These are phyloP conservation scores for Cardiocondyla obscurior DNA, from an alignment of 1,140 invertebrate species.

Conservation along the genomic window DNA sequence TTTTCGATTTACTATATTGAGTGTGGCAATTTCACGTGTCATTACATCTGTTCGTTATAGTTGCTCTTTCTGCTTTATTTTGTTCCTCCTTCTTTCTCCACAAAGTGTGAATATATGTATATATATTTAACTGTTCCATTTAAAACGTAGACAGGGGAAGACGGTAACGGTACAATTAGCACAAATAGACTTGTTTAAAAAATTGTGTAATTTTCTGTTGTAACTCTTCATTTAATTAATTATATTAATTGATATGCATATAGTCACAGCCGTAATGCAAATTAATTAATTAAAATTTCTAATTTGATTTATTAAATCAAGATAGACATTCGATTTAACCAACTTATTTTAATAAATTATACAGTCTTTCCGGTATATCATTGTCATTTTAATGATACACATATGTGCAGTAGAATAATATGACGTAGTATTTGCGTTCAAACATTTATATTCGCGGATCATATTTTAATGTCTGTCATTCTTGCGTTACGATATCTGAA, in stretches of 20 bases:
- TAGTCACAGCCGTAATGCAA: background rate
- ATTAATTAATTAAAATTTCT: constrained; percentile 6
- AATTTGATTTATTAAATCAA: constrained; percentile 4
- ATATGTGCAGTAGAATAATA: background rate
- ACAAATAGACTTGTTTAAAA: background rate
- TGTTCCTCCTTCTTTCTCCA: background rate
- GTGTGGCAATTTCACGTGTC: constrained; percentile 16
- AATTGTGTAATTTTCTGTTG: background rate
- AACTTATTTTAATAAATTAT: background rate
- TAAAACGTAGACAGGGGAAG: background rate
- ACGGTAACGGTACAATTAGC: background rate
- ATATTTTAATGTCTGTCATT: background rate
- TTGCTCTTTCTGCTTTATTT: constrained; percentile 16
- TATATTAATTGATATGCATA: background rate
- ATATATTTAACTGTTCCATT: background rate
- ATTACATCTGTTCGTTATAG: constrained; percentile 27
- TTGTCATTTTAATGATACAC: background rate
- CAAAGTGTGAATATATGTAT: background rate
- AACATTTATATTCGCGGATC: background rate
- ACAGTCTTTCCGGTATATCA: background rate
- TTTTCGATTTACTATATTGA: constrained; percentile 4
- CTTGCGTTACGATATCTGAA: background rate
- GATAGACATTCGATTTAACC: constrained; percentile 4
- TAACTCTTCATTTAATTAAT: background rate
- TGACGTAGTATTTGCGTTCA: background rate